Base-by-base conservation (phyloP, 30 jellyfish, hydroid and myxozoan genomes). In the Calvadosia cruxmelitensis region DNA sequence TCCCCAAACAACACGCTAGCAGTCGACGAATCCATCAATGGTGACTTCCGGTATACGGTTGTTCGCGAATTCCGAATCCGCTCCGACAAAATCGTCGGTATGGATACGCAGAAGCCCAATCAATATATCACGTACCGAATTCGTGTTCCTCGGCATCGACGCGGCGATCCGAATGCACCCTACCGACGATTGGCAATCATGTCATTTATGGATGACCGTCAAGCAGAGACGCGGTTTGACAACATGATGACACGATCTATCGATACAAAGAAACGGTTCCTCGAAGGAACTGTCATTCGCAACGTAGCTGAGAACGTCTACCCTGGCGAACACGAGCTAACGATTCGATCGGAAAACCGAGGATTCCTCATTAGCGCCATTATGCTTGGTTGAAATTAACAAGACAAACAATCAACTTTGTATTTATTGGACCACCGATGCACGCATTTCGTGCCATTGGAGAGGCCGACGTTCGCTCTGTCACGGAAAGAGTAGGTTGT, bases 141-240 rank as follows among this genome's bases (percentile, higher is more conserved):
- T 16, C 77, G 63, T n/a, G 79, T 91, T 12, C 99, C 99, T 16
- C 36, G 71, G 29, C 99, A 91, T 64, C 83, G 85, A 16, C 63
- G 69, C 29, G 95, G 95, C 0, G 93, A 78, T 24, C 57, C 57
- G 20, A 73, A 50, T 53, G 49, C 78, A 52, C 94, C 95, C 12
- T 91, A 80, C 78, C 78, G 75, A 74, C 70, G 89, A 29, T 76
- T 91, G 2, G 99, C 94, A 13, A 78, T 91, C 36, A 91, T 91
- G 99, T 78, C 99, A 1, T 91, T 91, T 82, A 91, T 95, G 3
- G 99, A 91, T 64, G 92, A 91, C 29, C 92, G 99, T 16, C 81
- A 78, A 30, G 95, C 99, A 1, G 87, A 78, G 34, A 81, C 78
- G 1, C 78, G 84, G 42, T 82, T 77, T 57, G 99, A 91, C 52